These are phyloP conservation scores for Pangasius sanitwongsei DNA, from an alignment of 2,797 vertebrate species.

Conservation along the genomic window DNA sequence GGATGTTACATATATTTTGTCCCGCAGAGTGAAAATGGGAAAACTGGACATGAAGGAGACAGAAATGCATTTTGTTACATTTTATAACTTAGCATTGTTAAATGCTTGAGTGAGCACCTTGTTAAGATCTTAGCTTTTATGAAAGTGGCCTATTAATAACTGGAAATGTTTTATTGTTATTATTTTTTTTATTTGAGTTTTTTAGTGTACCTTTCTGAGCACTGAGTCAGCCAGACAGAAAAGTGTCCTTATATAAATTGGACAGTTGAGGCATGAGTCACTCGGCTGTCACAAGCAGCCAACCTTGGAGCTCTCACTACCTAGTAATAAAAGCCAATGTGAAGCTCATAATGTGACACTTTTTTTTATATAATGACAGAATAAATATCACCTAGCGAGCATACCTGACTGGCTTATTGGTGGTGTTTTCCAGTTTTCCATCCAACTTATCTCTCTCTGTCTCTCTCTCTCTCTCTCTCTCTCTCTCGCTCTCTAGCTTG, in stretches of 20 bases:
- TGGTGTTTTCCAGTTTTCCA: constrained; percentile 48
- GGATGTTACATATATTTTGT: neutral
- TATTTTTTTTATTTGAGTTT: neutral
- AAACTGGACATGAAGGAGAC: neutral
- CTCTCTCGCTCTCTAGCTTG: neutral
- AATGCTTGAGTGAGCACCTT: neutral
- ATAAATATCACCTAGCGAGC: constrained; percentile 50
- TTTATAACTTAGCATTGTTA: no score
- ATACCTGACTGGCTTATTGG: constrained; percentile 39
- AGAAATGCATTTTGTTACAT: neutral
- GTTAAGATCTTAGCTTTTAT: neutral
- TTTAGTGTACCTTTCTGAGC: neutral
- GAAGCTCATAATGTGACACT: constrained; percentile 51
- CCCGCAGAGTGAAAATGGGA: neutral
- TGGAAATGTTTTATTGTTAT: neutral
- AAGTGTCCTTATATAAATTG: constrained; percentile 37
- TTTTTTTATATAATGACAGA: constrained; percentile 51
- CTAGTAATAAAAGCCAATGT: constrained; percentile 52
- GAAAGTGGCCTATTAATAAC: neutral
- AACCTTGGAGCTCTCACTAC: constrained; percentile 50
- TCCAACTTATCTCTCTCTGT: constrained; percentile 9
- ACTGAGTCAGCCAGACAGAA: constrained; percentile 11
- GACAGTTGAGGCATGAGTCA: constrained; percentile 39
- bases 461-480: neutral
- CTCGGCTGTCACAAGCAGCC: constrained; percentile 30